phyloP scores from a whole-genome alignment of 2,888 invertebrate genomes.

The Zelleria hepariella region DNA sequence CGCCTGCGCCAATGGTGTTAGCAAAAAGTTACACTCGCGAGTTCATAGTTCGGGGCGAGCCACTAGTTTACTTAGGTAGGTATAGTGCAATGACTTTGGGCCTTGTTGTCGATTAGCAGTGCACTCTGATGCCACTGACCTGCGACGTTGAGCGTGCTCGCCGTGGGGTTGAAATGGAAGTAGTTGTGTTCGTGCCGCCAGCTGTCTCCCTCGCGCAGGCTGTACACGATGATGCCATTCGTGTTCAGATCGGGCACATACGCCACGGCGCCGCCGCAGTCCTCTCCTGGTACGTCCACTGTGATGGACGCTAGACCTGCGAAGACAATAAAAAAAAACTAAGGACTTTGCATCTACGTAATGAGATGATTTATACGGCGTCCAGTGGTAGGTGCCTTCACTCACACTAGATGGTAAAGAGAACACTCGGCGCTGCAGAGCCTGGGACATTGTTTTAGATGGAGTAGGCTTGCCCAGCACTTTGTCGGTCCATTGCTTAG shows the following conservation, averaged over 20 bases:
- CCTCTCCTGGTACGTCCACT: constrained; percentile 72
- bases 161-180: constrained; percentile 79
- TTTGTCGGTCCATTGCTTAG: too few species aligned
- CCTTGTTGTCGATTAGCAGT: too few species aligned
- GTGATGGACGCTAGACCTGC: constrained; percentile 77
- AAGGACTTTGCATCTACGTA: not conserved
- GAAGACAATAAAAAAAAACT: not conserved
- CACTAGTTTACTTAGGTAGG: too few species aligned
- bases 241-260: constrained; percentile 79
- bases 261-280: constrained; percentile 77
- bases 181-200: constrained; percentile 83
- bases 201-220: constrained; percentile 72
- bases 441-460: too few species aligned
- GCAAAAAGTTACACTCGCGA: too few species aligned
- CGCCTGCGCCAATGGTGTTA: too few species aligned
- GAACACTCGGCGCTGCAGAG: too few species aligned
- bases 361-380: too few species aligned
- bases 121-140: constrained; percentile 42
- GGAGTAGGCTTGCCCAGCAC: not conserved
- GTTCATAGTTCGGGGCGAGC: too few species aligned
- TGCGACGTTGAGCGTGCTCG: constrained; percentile 76
- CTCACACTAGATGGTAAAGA: too few species aligned
- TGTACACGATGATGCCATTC: constrained; percentile 74
- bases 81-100: too few species aligned
- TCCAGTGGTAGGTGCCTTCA: too few species aligned